Evolutionary conservation across 2,888 invertebrate genomes (phyloP).

Genomic region (Caenorhabditis imperialis): DNA sequence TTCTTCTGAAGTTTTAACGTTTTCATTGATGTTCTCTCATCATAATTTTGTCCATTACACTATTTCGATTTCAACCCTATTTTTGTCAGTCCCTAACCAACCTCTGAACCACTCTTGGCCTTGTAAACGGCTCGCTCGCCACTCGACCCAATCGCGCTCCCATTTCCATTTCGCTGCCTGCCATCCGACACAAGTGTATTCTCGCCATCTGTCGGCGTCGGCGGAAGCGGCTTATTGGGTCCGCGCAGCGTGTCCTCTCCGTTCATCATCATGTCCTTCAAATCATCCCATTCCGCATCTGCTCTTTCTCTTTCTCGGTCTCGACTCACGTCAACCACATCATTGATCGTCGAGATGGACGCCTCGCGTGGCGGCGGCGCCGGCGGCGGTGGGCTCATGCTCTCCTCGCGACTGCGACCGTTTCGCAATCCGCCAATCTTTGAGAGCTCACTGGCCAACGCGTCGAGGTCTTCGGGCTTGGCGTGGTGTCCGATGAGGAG

Average conservation of each 20-base stretch:
- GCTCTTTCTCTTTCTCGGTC: constrained; percentile 1
- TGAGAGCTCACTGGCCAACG: constrained; percentile 94
- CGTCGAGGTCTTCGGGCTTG: constrained; percentile 88
- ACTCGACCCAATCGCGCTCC: constrained; percentile 7
- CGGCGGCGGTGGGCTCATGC: constrained; percentile 75
- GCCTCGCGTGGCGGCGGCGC: constrained; percentile 78
- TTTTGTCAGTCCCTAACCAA: constrained; percentile 34
- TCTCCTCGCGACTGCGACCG: constrained; percentile 57
- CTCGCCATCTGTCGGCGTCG: constrained; percentile 89
- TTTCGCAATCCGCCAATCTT: constrained; percentile 84
- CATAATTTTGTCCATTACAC: too few relatives aligned
- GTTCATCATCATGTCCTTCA: constrained; percentile 51
- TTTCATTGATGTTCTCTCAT: too few relatives aligned
- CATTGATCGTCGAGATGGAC: constrained; percentile 65
- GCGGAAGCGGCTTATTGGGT: constrained; percentile 92
- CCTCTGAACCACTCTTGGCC: constrained; percentile 72
- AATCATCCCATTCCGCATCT: constrained; percentile 43
- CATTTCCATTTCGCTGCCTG: constrained; percentile 59
- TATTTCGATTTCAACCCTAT: too few relatives aligned
- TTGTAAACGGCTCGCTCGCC: constrained; percentile 65
- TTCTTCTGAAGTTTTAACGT: too few relatives aligned
- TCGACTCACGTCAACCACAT: constrained; percentile 46
- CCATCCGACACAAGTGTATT: constrained; percentile 51
- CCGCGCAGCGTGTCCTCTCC: constrained; percentile 71
- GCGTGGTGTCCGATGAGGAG: constrained; percentile 70